Conservation (phyloP, 2,888 invertebrate genomes). For the Biston betularia region DNA sequence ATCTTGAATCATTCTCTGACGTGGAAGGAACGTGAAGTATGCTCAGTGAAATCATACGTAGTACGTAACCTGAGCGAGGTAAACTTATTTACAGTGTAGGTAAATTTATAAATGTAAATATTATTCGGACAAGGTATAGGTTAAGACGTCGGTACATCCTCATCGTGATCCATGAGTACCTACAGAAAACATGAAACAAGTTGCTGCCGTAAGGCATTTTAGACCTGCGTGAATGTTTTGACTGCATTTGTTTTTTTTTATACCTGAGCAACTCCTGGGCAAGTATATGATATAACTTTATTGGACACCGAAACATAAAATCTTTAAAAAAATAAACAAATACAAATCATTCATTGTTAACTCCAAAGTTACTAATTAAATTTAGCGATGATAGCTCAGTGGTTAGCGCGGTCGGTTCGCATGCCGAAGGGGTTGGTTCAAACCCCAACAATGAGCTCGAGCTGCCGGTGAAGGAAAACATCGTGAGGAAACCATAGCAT, state of each 20-base stretch:
- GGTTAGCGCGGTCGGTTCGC: too few species aligned
- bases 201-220: background rate
- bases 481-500: too few species aligned
- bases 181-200: background rate
- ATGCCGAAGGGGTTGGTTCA: too few species aligned
- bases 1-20: slow-evolving; percentile 1
- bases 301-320: background rate
- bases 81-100: background rate
- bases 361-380: too few species aligned
- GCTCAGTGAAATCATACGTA: slow-evolving; percentile 18
- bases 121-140: slow-evolving; percentile 4
- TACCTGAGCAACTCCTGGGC: too few species aligned
- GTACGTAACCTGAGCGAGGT: slow-evolving; percentile 5
- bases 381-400: too few species aligned
- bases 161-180: background rate
- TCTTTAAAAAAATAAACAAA: background rate
- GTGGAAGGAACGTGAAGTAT: slow-evolving; percentile 6
- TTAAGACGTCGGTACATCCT: background rate
- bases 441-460: too few species aligned
- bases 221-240: background rate
- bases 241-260: background rate
- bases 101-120: slow-evolving; percentile 12
- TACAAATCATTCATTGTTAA: too few species aligned
- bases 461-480: too few species aligned
- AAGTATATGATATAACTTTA: too few species aligned